Evolutionary conservation across 2,113 vertebrate species (phyloP).

Genomic region (Paracanthobrama guichenoti): DNA sequence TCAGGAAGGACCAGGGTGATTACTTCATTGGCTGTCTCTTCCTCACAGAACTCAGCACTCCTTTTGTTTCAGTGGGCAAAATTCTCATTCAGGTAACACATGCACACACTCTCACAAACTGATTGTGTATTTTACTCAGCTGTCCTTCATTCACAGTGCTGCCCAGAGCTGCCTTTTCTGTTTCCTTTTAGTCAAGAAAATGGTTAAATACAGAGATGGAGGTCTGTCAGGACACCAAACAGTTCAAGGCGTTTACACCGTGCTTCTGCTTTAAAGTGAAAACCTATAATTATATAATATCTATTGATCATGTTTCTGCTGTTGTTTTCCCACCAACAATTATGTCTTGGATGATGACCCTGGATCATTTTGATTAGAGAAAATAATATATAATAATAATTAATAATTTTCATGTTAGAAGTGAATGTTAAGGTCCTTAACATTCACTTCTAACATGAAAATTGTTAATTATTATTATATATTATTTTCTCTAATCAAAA

Average conservation of each 20-base stretch:
- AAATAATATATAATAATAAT: background rate
- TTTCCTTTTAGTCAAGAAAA: constrained; percentile 21
- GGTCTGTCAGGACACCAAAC: background rate
- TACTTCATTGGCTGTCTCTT: constrained; percentile 97
- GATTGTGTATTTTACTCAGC: constrained; percentile 42
- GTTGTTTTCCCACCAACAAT: background rate
- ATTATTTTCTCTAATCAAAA: too few relatives aligned
- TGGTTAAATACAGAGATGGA: background rate
- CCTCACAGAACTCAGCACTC: constrained; percentile 94
- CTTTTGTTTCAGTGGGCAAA: constrained; percentile 95
- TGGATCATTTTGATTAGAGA: background rate
- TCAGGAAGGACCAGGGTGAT: constrained; percentile 88
- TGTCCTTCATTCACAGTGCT: constrained; percentile 21
- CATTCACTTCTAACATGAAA: too few relatives aligned
- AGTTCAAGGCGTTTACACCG: background rate
- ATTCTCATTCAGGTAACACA: constrained; percentile 90
- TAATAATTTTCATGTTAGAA: background rate
- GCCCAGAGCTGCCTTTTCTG: constrained; percentile 11
- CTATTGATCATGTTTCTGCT: background rate
- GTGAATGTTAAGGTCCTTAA: too few relatives aligned
- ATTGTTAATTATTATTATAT: too few relatives aligned
- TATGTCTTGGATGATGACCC: background rate
- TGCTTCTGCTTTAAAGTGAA: background rate
- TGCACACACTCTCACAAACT: background rate
- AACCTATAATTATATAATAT: background rate